Evolutionary conservation across 2,113 vertebrate genomes (phyloP), one percentile per base, ranked within the genome.

Genomic region (Nycticebus coucang): DNA sequence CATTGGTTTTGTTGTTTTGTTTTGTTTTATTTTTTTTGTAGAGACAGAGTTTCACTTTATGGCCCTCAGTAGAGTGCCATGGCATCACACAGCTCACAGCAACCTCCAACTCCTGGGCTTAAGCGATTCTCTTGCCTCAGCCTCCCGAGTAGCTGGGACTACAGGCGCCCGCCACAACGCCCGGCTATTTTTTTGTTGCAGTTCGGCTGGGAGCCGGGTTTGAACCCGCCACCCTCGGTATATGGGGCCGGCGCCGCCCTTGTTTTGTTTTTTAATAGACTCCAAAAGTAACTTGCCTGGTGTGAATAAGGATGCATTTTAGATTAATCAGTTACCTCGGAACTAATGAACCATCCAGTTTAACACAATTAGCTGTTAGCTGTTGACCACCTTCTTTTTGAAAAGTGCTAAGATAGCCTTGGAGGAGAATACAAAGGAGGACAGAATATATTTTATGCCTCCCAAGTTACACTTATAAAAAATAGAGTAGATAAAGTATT

Each of bases 201-300:
- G n/a, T n/a, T n/a, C n/a, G n/a, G n/a, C n/a, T n/a, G n/a, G n/a
- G n/a, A n/a, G n/a, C n/a, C n/a, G n/a, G n/a, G n/a, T n/a, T n/a
- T n/a, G n/a, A n/a, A n/a, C n/a, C n/a, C n/a, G n/a, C n/a, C n/a
- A n/a, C n/a, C n/a, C n/a, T n/a, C n/a, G n/a, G n/a, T n/a, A n/a
- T n/a, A n/a, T n/a, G n/a, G n/a, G n/a, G n/a, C n/a, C n/a, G n/a
- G n/a, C n/a, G n/a, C n/a, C n/a, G n/a, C n/a, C n/a, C n/a, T 41
- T 41, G 41, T 41, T 41, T 78, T 35, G 14, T 94, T 97, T 93
- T 95, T 97, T 96, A 93, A 93, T 71, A 89, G 82, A 96, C 85
- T 79, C 24, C 18, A 94, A 83, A 97, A 91, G 89, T 97, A 90
- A 7, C 7, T 98, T 94, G 75, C n/a, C 37, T 98, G 21, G 33